A percentile compares a stretch with the other conserved stretches of the same genome.
Evolutionary conservation across 2,797 vertebrate species (phyloP).

Genomic region (Siniperca obscura): DNA sequence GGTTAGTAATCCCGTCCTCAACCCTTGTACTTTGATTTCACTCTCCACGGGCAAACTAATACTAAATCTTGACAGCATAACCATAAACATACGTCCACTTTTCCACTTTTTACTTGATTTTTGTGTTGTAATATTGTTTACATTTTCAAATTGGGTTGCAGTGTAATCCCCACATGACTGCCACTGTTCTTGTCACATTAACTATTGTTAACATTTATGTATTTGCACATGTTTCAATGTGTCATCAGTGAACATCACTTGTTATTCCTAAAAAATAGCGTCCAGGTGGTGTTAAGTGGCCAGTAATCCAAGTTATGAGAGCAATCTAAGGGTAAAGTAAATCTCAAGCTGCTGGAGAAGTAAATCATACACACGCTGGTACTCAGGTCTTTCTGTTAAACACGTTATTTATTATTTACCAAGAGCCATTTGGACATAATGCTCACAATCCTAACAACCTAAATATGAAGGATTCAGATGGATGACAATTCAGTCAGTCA

Average conservation of each 20-base stretch:
- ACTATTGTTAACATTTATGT: not conserved
- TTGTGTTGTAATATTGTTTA: not conserved
- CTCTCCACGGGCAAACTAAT: not conserved
- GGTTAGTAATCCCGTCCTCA: not conserved
- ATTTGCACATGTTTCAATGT: conserved; percentile 4
- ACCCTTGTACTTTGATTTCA: not conserved
- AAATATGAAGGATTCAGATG: conserved; percentile 6
- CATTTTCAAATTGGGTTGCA: not conserved
- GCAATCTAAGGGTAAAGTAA: conserved; percentile 47
- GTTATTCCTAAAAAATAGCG: not conserved
- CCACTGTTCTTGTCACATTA: not conserved
- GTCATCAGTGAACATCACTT: not conserved
- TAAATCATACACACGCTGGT: conserved; percentile 31
- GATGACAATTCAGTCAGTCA: conserved; percentile 20
- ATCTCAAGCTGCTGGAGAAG: conserved; percentile 48
- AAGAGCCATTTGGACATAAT: conserved; percentile 26
- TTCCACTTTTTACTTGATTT: not conserved
- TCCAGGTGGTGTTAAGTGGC: conserved; percentile 46
- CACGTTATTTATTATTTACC: conserved; percentile 58
- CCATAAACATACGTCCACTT: not conserved
- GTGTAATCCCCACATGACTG: not conserved
- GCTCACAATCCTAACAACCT: not conserved
- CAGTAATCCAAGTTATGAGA: conserved; percentile 46
- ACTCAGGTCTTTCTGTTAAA: conserved; percentile 32
- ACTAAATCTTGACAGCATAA: not conserved